These are phyloP conservation scores for Botia almorhae DNA, from an alignment of 2,797 vertebrate species.

Conservation along the genomic window DNA sequence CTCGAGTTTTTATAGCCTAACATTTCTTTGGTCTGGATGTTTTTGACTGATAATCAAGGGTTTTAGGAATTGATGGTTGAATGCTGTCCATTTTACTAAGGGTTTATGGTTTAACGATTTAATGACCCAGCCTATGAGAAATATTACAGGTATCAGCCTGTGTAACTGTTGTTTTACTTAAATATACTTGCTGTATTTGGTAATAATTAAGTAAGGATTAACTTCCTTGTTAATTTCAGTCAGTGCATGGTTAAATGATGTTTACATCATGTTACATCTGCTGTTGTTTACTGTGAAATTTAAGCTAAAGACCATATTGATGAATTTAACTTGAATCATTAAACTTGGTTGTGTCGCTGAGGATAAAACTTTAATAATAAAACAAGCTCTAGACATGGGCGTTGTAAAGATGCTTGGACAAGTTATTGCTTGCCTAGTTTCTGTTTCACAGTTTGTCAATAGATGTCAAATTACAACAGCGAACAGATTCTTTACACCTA, in stretches of 20 bases:
- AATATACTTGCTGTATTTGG: too few species aligned
- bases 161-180: neutral
- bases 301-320: neutral
- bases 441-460: conserved; percentile 69
- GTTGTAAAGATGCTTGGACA: conserved; percentile 63
- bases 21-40: neutral
- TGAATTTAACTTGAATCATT: neutral
- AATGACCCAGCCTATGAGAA: neutral
- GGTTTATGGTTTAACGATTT: neutral
- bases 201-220: neutral
- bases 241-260: neutral
- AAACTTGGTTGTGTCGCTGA: neutral
- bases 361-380: conserved; percentile 20
- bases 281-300: neutral
- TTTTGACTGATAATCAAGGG: neutral
- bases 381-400: conserved; percentile 35
- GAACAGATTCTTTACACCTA: conserved; percentile 65
- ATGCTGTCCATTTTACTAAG: neutral
- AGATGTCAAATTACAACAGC: conserved; percentile 66
- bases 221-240: too few species aligned
- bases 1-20: conserved; percentile 21
- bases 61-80: neutral
- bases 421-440: conserved; percentile 78
- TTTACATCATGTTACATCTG: neutral
- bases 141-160: neutral